Base-by-base conservation (phyloP, 23 tunicate species). In the Ascidia mentula region DNA sequence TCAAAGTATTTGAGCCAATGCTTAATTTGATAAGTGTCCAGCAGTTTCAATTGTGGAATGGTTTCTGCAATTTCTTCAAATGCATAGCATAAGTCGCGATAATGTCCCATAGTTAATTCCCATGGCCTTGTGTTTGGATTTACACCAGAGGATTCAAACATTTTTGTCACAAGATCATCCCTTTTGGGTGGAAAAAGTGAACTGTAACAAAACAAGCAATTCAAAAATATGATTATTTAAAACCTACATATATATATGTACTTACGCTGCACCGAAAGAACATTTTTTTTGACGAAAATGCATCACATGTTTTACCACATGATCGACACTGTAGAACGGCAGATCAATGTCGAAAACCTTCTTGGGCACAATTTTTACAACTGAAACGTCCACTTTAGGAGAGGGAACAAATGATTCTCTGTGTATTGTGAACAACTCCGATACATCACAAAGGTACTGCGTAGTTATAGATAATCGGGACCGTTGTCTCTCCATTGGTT, bases 331-430 rank as follows among this genome's bases (percentile, higher is more conserved):
- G 36, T 77, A 34, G 45, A 93, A 93, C 3, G 98, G 89, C 26
- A 93, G 74, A 1, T 83, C 45, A 18, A 88, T 81, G 3, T 84
- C 89, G 72, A 77, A 77, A 33, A 75, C 46, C 36, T 76, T 80
- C 45, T 84, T 84, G 0, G 98, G 98, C 0, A 77, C 46, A 36
- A 93, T 69, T 72, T 88, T 88, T 60, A 93, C 92, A 0, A 79
- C 98, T 6, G 73, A 92, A 0, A 93, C 98, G 24, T 88, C 83
- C 17, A 88, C 93, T 77, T 93, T 88, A 0, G 98, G 93, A 20
- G 86, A 45, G 0, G 98, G 98, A 3, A 93, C 84, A 82, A 93
- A 93, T 5, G 93, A 76, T 18, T 77, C 80, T 39, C 98, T 92
- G 9, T 20, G 15, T 4, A 93, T 88, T 0, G 75, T 77, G 79